Percentiles rank a stretch among this genome's conserved stretches.
Conservation (phyloP, 1,140 invertebrate genomes). For the Plodia interpunctella region DNA sequence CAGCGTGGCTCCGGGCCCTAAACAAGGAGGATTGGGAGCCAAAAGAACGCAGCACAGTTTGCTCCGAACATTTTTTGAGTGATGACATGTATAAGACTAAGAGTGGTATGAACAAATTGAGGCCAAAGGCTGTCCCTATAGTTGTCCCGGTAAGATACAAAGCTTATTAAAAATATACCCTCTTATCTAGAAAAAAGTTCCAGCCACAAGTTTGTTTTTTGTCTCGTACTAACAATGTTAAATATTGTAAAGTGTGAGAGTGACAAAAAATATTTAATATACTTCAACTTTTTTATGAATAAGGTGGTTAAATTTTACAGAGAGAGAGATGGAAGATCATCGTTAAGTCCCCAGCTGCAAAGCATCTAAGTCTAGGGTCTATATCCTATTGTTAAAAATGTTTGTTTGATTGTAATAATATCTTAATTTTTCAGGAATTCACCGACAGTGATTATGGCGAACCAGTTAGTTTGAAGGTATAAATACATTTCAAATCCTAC, state of each 20-base stretch:
- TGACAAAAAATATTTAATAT: too few species aligned
- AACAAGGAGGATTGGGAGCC: slow-evolving; percentile 43
- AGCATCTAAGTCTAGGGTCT: too few species aligned
- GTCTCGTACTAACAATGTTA: too few species aligned
- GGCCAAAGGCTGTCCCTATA: slow-evolving; percentile 46
- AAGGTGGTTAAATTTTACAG: too few species aligned
- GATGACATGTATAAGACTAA: slow-evolving; percentile 54
- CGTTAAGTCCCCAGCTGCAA: too few species aligned
- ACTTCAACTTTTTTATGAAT: too few species aligned
- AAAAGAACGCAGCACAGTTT: slow-evolving; percentile 42
- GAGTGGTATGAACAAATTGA: slow-evolving; percentile 45
- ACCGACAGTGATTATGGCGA: slow-evolving; percentile 17
- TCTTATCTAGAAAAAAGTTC: too few species aligned
- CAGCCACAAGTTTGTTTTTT: too few species aligned
- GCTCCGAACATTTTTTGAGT: slow-evolving; percentile 51
- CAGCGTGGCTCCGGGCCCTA: slow-evolving; percentile 46
- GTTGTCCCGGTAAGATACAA: slow-evolving; percentile 30
- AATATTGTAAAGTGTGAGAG: too few species aligned
- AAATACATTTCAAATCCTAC: not conserved
- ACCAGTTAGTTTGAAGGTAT: slow-evolving; percentile 22
- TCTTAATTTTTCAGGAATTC: slow-evolving; percentile 20
- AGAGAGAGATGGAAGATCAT: too few species aligned
- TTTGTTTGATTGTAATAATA: not conserved
- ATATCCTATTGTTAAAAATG: too few species aligned
- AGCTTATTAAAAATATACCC: too few species aligned